These are phyloP conservation scores for Parnassius glacialis DNA, from an alignment of 2,888 invertebrate species.

Conservation along the genomic window DNA sequence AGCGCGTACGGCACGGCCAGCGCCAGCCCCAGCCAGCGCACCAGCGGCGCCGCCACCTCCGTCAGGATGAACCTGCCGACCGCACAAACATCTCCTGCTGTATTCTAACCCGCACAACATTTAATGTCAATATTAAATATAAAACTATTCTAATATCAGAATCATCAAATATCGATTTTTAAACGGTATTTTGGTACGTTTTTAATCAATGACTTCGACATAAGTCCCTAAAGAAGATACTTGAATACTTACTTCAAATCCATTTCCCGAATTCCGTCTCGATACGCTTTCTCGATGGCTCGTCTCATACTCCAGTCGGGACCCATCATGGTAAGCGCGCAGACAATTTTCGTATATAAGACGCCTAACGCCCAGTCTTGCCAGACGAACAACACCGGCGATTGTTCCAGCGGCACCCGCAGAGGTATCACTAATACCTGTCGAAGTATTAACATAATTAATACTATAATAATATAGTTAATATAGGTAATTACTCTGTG, in stretches of 20 bases:
- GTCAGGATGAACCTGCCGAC: conserved; percentile 85
- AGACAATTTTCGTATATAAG: conserved; percentile 97
- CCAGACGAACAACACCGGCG: conserved; percentile 93
- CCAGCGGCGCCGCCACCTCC: conserved; percentile 94
- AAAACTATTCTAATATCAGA: no score
- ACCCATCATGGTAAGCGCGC: conserved; percentile 98
- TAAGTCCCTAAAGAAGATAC: no score
- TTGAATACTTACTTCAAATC: conserved; percentile 82
- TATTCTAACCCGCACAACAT: no score
- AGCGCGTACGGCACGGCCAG: conserved; percentile 96
- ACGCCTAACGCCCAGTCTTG: conserved; percentile 99
- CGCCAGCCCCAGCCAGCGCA: conserved; percentile 92
- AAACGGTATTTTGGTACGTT: no score
- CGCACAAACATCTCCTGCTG: neutral
- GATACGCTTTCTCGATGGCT: conserved; percentile 95
- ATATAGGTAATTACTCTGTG: no score
- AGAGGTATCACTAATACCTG: conserved; percentile 92
- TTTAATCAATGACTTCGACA: no score
- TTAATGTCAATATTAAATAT: no score
- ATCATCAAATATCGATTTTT: no score
- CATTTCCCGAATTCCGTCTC: conserved; percentile 96
- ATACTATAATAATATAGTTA: no score
- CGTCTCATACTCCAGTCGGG: conserved; percentile 96
- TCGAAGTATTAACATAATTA: neutral
- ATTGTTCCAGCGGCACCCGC: conserved; percentile 94